Base-by-base conservation (phyloP, 2,888 invertebrate species). In the Eustalomyia histrio region DNA sequence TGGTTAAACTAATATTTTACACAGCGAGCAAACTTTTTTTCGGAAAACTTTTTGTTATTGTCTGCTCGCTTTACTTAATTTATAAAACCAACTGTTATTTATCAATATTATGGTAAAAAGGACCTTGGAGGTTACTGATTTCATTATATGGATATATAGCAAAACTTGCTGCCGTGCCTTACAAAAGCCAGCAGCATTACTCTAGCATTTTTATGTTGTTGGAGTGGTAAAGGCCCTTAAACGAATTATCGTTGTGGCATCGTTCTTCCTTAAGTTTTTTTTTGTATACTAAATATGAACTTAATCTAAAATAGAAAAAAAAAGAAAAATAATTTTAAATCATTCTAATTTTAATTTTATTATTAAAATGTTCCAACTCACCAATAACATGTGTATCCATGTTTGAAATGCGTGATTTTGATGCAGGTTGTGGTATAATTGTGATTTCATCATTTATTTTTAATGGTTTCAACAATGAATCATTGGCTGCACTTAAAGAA, bases 371-470 rank as follows among this genome's bases (percentile, higher is more conserved):
- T 14, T 43, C 35, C 16, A 55, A 86, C 87, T 85, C 83, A 88
- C 90, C 90, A 87, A 90, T 90, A 80, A 90, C 87, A 87, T 91
- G 91, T 86, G 90, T 91, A 85, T 91, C 91, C 84, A 90, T 90
- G 85, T 90, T 90, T 84, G 89, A 90, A 85, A 89, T 88, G 84
- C 89, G 88, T 85, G 89, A 86, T 83, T 90, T 90, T 60, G 90
- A 93, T 80, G 94, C 93, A 83, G 96, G 95, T 89, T 96, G 96
- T 84, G 96, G 96, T 91, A 95, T 96, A 86, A 96, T 96, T 80
- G 96, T 96, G 86, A 97, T 96, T 91, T 96, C 96, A 89, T 96
- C 96, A 88, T 96, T 96, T 86, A 96, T 96, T 91, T 96, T 96
- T 83, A 96, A 90, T 65, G 97, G 96, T 89, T 96, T 96, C 83